Percentiles rank a stretch among this genome's conserved stretches.
phyloP scores from a whole-genome alignment of 2,888 invertebrate genomes.

The Acholoe squamosa region DNA sequence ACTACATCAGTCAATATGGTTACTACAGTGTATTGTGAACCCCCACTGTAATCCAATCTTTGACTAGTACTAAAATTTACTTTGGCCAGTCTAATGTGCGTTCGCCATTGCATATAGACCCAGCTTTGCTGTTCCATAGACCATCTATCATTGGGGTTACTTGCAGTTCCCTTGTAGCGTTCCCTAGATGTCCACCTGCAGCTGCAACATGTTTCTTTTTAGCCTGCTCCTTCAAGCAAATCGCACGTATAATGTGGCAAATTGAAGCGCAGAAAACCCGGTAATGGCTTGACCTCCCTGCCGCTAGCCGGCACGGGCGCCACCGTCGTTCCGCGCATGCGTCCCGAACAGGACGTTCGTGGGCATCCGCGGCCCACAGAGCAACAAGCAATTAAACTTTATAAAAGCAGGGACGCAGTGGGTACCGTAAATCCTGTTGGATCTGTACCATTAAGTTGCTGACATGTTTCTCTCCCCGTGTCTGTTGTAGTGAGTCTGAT shows the following conservation, averaged over 20 bases:
- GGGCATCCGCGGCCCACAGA: not conserved
- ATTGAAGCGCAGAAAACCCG: conserved; percentile 7
- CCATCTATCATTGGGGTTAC: too few relatives aligned
- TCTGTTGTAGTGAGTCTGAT: too few relatives aligned
- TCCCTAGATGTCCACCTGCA: not conserved
- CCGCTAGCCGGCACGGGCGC: conserved; percentile 2
- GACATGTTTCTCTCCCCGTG: too few relatives aligned
- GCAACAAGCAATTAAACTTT: conserved; percentile 44
- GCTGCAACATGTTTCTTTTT: not conserved
- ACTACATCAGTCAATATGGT: too few relatives aligned
- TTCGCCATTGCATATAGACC: too few relatives aligned
- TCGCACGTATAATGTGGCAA: conserved; percentile 17
- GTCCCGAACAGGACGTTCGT: not conserved
- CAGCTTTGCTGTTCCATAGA: too few relatives aligned
- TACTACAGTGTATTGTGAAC: too few relatives aligned
- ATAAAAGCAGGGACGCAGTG: not conserved
- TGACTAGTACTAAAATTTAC: too few relatives aligned
- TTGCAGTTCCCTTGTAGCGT: not conserved
- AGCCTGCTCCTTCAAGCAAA: not conserved
- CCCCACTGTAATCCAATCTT: too few relatives aligned
- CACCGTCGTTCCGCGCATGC: conserved; percentile 12
- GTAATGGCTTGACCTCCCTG: not conserved
- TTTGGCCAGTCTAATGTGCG: too few relatives aligned
- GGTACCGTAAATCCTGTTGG: not conserved
- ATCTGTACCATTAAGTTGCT: not conserved